Conservation (phyloP, 2,797 vertebrate genomes). For the Mallotus villosus region DNA sequence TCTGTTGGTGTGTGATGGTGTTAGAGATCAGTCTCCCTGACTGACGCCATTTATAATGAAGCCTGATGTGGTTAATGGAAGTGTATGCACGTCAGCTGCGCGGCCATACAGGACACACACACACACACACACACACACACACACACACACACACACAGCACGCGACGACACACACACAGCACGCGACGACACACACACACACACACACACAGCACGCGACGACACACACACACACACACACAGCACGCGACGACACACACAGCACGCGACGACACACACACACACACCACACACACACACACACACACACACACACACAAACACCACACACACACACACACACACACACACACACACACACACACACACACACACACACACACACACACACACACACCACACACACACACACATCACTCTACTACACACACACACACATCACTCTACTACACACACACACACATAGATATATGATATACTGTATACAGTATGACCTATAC, state of each 20-base stretch:
- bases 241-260: neutral
- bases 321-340: constrained; percentile 20
- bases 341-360: constrained; percentile 23
- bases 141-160: neutral
- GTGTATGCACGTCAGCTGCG: constrained; percentile 38
- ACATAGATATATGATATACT: too few species aligned
- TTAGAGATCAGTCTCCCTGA: constrained; percentile 53
- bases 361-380: neutral
- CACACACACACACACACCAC: neutral
- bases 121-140: constrained; percentile 6
- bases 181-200: neutral
- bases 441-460: too few species aligned
- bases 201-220: neutral
- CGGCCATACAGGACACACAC: neutral
- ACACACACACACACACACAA: constrained; percentile 5
- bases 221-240: constrained; percentile 3
- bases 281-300: neutral
- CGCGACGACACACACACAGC: neutral
- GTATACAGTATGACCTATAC: too few species aligned
- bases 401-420: too few species aligned
- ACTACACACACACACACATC: too few species aligned
- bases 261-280: neutral
- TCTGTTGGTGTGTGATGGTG: constrained; percentile 59
- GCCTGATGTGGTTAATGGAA: constrained; percentile 63
- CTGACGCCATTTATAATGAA: constrained; percentile 51